A percentile compares a stretch with the other conserved stretches of the same genome.
phyloP scores from a whole-genome alignment of 2,113 vertebrate genomes.

The Pongo abelii region DNA sequence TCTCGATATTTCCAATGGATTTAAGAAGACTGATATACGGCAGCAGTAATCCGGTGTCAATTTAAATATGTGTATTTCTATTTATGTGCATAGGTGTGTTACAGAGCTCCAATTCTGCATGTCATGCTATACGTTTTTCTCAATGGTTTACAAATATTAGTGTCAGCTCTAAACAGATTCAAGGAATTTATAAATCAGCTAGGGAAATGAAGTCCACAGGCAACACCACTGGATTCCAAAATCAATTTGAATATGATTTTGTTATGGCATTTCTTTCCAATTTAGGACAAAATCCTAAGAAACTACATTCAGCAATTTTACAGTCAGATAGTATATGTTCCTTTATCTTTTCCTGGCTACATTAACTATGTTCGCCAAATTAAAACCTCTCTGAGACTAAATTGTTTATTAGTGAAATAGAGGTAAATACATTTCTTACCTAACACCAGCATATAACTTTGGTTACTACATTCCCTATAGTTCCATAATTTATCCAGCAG shows the following conservation, averaged over 20 bases:
- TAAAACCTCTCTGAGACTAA: not conserved
- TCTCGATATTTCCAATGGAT: not conserved
- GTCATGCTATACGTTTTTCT: too few species aligned
- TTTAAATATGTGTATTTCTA: not conserved
- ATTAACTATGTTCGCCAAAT: not conserved
- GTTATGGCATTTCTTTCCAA: not conserved
- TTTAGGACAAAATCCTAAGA: not conserved
- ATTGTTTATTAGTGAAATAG: not conserved
- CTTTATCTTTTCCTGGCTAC: not conserved
- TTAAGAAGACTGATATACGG: not conserved
- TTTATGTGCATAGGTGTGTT: not conserved
- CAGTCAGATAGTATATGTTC: not conserved
- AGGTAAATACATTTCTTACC: not conserved
- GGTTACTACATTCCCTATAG: not conserved
- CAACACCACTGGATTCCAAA: not conserved
- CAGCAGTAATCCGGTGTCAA: not conserved
- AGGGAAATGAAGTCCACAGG: not conserved
- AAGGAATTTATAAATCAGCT: not conserved
- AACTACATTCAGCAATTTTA: not conserved
- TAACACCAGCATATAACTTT: not conserved
- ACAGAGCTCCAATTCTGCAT: not conserved
- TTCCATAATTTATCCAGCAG: not conserved
- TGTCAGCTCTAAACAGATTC: too few species aligned
- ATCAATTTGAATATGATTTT: not conserved
- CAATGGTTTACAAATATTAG: not conserved